phyloP scores from a whole-genome alignment of 2,113 vertebrate genomes.

The cattle (Bos taurus) region ARS-UCD2.0 NC_037328.1:64545501-64546000 shows the following conservation, averaged over 20 bases:
- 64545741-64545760: neutral
- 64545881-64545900: neutral
- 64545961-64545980: neutral
- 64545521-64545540: neutral
- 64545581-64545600: neutral
- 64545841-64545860: neutral
- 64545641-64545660: neutral
- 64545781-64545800: neutral
- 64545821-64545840: neutral
- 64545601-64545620: neutral
- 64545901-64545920: neutral
- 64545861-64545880: neutral
- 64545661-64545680: neutral
- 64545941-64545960: neutral
- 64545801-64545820: neutral
- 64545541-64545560: neutral
- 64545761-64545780: neutral
- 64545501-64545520: neutral
- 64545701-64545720: neutral
- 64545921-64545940: neutral
- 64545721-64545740: neutral
- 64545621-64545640: neutral
- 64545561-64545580: neutral
- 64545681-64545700: neutral
- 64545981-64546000: neutral